Evolutionary conservation across 2,113 vertebrate genomes (phyloP).

Genomic region (Pleuronectes platessa): DNA sequence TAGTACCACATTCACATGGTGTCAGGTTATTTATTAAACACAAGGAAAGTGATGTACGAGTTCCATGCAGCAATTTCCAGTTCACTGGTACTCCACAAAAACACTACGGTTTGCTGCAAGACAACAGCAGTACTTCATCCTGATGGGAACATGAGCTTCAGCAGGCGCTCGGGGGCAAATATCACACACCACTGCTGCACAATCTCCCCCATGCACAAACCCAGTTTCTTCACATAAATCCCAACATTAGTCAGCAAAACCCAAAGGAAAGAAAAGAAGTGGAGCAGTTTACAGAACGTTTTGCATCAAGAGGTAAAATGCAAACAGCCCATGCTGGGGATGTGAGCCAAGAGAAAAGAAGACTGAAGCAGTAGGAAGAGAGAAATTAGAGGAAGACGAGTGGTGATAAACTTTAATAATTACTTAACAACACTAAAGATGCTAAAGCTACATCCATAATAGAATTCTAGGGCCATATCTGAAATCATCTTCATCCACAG

Average conservation of each 20-base stretch:
- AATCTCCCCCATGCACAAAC: constrained; percentile 1
- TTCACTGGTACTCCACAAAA: background rate
- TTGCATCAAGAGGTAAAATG: constrained; percentile 45
- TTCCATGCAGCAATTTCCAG: constrained; percentile 21
- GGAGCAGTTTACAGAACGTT: constrained; percentile 19
- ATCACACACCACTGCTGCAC: background rate
- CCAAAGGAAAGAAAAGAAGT: constrained; percentile 10
- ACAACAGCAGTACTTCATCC: background rate
- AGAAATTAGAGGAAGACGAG: background rate
- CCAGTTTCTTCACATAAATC: constrained; percentile 15
- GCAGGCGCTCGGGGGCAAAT: constrained; percentile 1
- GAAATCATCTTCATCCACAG: too few relatives aligned
- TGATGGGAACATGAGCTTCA: background rate
- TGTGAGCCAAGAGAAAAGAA: constrained; percentile 15
- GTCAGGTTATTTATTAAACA: constrained; percentile 51
- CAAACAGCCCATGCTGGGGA: constrained; percentile 40
- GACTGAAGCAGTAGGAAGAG: constrained; percentile 4
- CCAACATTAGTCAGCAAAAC: constrained; percentile 39
- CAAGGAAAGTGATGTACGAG: constrained; percentile 10
- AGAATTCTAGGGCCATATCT: too few relatives aligned
- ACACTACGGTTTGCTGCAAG: background rate
- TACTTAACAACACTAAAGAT: too few relatives aligned
- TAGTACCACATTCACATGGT: constrained; percentile 35
- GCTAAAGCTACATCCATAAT: too few relatives aligned
- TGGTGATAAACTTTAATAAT: too few relatives aligned